Percentiles rank a stretch among this genome's conserved stretches.
Evolutionary conservation across 2,113 vertebrate species (phyloP).

Genomic region (Lampris incognitus): DNA sequence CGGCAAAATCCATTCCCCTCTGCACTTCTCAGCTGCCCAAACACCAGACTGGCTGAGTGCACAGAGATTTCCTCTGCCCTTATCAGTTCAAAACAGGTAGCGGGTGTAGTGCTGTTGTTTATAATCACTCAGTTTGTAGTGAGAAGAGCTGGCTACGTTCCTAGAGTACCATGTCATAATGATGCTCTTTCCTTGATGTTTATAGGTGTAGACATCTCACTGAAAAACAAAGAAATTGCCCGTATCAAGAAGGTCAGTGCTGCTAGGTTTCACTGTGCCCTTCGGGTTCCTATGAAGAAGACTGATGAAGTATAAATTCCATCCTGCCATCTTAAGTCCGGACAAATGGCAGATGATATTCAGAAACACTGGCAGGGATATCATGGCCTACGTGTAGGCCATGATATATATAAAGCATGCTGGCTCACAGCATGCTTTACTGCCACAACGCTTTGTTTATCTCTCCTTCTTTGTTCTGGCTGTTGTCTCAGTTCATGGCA

Average conservation of each 20-base stretch:
- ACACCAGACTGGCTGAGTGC: neutral
- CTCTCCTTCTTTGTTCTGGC: neutral
- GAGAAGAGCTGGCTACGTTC: constrained; percentile 35
- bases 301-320: constrained; percentile 31
- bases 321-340: constrained; percentile 33
- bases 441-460: neutral
- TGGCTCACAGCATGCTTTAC: constrained; percentile 25
- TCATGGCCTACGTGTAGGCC: constrained; percentile 23
- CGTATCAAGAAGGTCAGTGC: constrained; percentile 21
- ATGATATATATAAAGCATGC: constrained; percentile 4
- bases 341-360: constrained; percentile 35
- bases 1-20: neutral
- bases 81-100: constrained; percentile 56
- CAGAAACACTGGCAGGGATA: constrained; percentile 38
- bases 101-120: constrained; percentile 31
- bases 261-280: constrained; percentile 31
- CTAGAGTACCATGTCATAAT: constrained; percentile 19
- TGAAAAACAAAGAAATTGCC: constrained; percentile 36
- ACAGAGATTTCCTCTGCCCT: constrained; percentile 11
- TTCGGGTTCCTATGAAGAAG: constrained; percentile 52
- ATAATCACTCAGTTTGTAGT: constrained; percentile 2
- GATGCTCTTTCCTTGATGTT: constrained; percentile 42
- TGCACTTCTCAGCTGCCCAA: constrained; percentile 7
- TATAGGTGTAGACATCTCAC: constrained; percentile 49
- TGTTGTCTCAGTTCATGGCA: constrained; percentile 91